A percentile compares a stretch with the other conserved stretches of the same genome.
These are phyloP conservation scores for Leucania comma DNA, from an alignment of 2,888 invertebrate genomes.

Conservation along the genomic window DNA sequence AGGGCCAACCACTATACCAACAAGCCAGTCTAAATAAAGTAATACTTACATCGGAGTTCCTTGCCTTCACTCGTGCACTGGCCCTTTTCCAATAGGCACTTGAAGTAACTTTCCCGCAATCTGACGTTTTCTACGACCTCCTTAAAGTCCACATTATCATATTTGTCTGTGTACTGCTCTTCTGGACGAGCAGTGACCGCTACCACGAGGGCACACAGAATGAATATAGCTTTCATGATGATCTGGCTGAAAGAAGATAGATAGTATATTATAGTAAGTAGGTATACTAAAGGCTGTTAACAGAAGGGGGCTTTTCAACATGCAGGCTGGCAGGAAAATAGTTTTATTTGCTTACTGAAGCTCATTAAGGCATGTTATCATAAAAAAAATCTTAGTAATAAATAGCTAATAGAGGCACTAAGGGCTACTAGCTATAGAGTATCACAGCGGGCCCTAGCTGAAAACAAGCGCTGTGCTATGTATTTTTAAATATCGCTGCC, in stretches of 20 bases:
- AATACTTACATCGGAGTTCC: conserved; percentile 91
- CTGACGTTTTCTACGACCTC: conserved; percentile 92
- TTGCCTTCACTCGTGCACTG: conserved; percentile 92
- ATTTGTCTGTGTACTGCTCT: conserved; percentile 78
- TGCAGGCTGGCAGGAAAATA: neutral
- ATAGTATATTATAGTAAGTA: neutral
- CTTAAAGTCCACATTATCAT: conserved; percentile 82
- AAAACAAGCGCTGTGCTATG: no score
- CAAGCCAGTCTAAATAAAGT: no score
- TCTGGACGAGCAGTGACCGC: conserved; percentile 65
- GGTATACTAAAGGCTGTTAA: neutral
- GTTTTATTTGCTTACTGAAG: neutral
- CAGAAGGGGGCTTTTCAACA: neutral
- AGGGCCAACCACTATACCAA: no score
- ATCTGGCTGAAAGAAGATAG: conserved; percentile 24
- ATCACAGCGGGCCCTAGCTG: no score
- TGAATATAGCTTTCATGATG: conserved; percentile 71
- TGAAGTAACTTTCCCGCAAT: conserved; percentile 91
- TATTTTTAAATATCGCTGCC: no score
- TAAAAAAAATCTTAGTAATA: no score
- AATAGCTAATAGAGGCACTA: no score
- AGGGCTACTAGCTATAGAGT: no score
- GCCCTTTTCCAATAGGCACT: conserved; percentile 91
- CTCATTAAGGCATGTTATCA: neutral
- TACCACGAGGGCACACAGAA: conserved; percentile 72